Percentiles rank a stretch among this genome's conserved stretches.
phyloP scores from a whole-genome alignment of 2,113 vertebrate genomes.

The Calcarius ornatus region DNA sequence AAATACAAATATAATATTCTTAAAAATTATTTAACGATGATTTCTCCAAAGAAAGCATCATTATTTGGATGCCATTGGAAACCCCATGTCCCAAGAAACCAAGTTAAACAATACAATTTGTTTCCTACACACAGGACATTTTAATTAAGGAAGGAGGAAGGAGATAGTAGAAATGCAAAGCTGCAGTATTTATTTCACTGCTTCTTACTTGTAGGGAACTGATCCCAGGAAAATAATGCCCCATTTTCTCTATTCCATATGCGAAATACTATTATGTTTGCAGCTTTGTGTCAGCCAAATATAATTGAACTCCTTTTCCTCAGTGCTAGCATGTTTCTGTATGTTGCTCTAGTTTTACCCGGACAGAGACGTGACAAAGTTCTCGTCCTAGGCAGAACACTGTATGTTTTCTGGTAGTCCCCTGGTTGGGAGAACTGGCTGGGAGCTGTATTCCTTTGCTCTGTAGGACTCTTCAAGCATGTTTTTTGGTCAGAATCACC shows the following conservation, averaged over 20 bases:
- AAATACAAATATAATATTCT: background rate
- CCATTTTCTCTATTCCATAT: background rate
- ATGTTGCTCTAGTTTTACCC: background rate
- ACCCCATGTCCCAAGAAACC: background rate
- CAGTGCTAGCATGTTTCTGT: background rate
- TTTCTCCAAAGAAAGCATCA: constrained; percentile 16
- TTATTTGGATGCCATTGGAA: constrained; percentile 36
- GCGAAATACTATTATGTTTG: background rate
- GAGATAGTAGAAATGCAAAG: background rate
- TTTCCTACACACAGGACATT: background rate
- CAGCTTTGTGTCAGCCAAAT: background rate
- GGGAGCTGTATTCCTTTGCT: background rate
- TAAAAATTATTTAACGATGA: background rate
- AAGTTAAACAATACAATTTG: background rate
- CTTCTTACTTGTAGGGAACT: background rate
- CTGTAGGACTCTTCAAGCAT: fast-evolving
- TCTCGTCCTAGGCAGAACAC: background rate
- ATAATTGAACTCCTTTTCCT: background rate
- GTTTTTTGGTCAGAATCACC: background rate
- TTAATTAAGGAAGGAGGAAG: background rate
- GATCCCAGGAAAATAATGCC: background rate
- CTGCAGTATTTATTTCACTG: background rate
- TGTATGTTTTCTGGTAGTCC: background rate
- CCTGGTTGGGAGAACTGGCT: background rate
- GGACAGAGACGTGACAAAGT: background rate